Conservation (phyloP, 2,797 vertebrate genomes). For the Siniperca obscura region DNA sequence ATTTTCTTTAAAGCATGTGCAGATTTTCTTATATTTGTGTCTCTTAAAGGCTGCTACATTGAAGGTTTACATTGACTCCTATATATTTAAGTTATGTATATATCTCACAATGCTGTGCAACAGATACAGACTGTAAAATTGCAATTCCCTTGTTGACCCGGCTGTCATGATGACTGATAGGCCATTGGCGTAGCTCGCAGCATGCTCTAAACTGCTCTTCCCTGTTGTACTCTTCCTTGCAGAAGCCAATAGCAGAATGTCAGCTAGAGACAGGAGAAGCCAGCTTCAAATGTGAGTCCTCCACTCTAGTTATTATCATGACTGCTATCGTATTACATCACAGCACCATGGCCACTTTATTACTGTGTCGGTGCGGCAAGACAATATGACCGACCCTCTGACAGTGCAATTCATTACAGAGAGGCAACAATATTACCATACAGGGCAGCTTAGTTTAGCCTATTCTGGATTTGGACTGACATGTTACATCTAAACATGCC, state of each 20-base stretch:
- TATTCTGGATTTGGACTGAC: slow-evolving; percentile 69
- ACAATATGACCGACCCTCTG: slow-evolving; percentile 46
- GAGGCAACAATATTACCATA: slow-evolving; percentile 54
- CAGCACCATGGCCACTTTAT: slow-evolving; percentile 60
- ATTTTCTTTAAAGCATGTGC: not conserved
- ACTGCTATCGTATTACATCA: slow-evolving; percentile 70
- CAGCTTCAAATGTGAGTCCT: slow-evolving; percentile 61
- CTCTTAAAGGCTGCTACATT: not conserved
- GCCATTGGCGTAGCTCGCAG: slow-evolving; percentile 55
- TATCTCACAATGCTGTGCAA: slow-evolving; percentile 11
- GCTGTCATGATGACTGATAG: slow-evolving; percentile 72
- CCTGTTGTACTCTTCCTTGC: slow-evolving; percentile 37
- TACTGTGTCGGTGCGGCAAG: slow-evolving; percentile 53
- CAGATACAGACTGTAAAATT: slow-evolving; percentile 47
- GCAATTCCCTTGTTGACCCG: slow-evolving; percentile 56
- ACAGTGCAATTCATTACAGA: slow-evolving; percentile 73
- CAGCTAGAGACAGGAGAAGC: slow-evolving; percentile 47
- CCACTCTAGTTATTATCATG: slow-evolving; percentile 68
- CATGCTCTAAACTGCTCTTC: slow-evolving; percentile 49
- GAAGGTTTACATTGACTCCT: slow-evolving; percentile 8
- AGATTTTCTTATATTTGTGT: not conserved
- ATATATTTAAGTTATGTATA: slow-evolving; percentile 11
- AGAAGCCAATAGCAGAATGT: slow-evolving; percentile 47
- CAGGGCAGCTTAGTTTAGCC: slow-evolving; percentile 59
- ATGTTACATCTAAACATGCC: slow-evolving; percentile 69